Evolutionary conservation across 35 echinoderm and acorn worm species (phyloP), one percentile per base, ranked within the genome.

Genomic region (Chiridota heheva): DNA sequence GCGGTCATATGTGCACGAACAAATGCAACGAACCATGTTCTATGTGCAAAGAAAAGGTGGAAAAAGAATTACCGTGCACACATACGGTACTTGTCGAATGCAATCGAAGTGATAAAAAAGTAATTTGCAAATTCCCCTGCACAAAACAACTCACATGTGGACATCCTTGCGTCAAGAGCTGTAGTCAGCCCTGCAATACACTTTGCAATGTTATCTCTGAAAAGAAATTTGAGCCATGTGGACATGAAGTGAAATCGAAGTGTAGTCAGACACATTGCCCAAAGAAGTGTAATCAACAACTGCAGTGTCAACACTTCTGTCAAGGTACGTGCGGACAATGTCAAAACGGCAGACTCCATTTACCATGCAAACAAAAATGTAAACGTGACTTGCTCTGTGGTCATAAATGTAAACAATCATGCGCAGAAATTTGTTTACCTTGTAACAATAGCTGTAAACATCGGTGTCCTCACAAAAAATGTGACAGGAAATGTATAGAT

Each of bases 261-360:
- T 73, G 58, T 43, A 84, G 28, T 18, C 28, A 76, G 41, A 62
- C 30, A 0, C 28, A 47, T 17, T 81, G 76, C 53, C 68, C 65
- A 13, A 29, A 24, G 4, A 37, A 44, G 44, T 87, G 83, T 69
- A 7, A 18, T 10, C n/a, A n/a, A 29, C 17, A 44, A 40, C 81
- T 84, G 7, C 49, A 87, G 61, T 87, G 91, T 72, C 63, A 64
- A 5, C 92, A 96, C 69, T 24, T 31, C 3, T 96, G 92, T 36
- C 18, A 29, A 33, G 89, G 89, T 27, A 85, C 72, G 8, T 91
- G 89, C 36, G 89, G 89, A 3, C 64, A 42, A 39, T 91, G 89
- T 53, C 46, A 80, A 36, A 46, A 68, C 51, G 89, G 89, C 16
- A 46, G 89, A 6, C 47, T 80, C 8, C 89, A 91, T 55, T 36